A percentile compares a stretch with the other conserved stretches of the same genome.
These are phyloP conservation scores for Erebia aethiops DNA, from an alignment of 2,888 invertebrate genomes.

Conservation along the genomic window DNA sequence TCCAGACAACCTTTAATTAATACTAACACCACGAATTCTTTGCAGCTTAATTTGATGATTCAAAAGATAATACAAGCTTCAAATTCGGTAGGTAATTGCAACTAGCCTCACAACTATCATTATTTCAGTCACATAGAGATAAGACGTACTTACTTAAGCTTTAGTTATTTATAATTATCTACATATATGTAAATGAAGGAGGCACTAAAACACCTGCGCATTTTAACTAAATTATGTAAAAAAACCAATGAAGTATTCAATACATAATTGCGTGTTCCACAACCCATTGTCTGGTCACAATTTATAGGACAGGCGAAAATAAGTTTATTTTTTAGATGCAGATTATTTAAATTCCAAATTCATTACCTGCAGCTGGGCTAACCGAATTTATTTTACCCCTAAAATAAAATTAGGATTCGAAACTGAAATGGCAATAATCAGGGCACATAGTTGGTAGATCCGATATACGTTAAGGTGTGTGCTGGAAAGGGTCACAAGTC, in stretches of 20 bases:
- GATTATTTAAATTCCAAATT: slow-evolving; percentile 60
- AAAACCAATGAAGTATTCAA: slow-evolving; percentile 71
- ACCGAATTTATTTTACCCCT: slow-evolving; percentile 9
- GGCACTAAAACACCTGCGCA: slow-evolving; percentile 42
- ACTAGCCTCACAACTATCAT: slow-evolving; percentile 7
- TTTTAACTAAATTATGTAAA: slow-evolving; percentile 42
- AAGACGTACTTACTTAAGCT: background rate
- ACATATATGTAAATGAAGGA: slow-evolving; percentile 20
- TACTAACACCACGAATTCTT: too few relatives aligned
- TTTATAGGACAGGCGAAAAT: slow-evolving; percentile 55
- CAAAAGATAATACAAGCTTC: too few relatives aligned
- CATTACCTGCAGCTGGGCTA: slow-evolving; percentile 57
- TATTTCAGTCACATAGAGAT: slow-evolving; percentile 27
- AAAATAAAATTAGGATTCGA: background rate
- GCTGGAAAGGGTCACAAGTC: too few relatives aligned
- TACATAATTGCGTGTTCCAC: slow-evolving; percentile 56
- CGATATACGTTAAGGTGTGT: too few relatives aligned
- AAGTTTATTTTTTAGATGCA: slow-evolving; percentile 41
- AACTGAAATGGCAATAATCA: too few relatives aligned
- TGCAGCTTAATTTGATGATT: too few relatives aligned
- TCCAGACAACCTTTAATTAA: too few relatives aligned
- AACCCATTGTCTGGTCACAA: slow-evolving; percentile 62
- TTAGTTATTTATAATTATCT: slow-evolving; percentile 23
- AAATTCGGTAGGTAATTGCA: too few relatives aligned
- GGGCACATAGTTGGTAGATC: too few relatives aligned